Evolutionary conservation across 2,888 invertebrate species (phyloP).

Genomic region (Drosophila neoperkinsi): DNA sequence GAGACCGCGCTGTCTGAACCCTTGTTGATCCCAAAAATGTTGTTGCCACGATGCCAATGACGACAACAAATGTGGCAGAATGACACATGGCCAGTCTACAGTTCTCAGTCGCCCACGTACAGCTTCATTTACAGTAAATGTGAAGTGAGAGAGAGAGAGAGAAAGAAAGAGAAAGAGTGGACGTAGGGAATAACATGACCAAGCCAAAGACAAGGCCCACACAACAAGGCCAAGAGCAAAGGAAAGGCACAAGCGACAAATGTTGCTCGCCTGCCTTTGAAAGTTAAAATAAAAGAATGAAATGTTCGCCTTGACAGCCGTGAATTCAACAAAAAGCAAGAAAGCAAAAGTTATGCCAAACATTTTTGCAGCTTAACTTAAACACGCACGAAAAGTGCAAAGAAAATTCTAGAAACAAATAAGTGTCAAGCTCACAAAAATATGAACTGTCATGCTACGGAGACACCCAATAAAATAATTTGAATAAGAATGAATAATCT

Average conservation of each 20-base stretch:
- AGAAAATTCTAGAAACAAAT: conserved; percentile 13
- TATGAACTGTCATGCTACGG: neutral
- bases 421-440: neutral
- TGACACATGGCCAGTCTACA: conserved; percentile 50
- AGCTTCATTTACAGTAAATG: conserved; percentile 54
- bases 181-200: neutral
- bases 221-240: conserved; percentile 39
- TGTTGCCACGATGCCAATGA: conserved; percentile 31
- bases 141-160: conserved; percentile 8
- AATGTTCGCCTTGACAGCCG: conserved; percentile 23
- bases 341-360: conserved; percentile 66
- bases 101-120: conserved; percentile 18
- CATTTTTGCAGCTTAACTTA: conserved; percentile 64
- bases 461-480: conserved; percentile 23
- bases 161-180: neutral
- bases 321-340: conserved; percentile 15
- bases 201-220: conserved; percentile 12
- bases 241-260: conserved; percentile 34
- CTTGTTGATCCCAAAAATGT: conserved; percentile 33
- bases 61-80: conserved; percentile 39
- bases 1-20: conserved; percentile 26
- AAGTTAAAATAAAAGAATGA: conserved; percentile 67
- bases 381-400: conserved; percentile 29
- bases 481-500: neutral
- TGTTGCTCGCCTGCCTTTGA: conserved; percentile 31